Evolutionary conservation across 2,113 vertebrate species (phyloP), one percentile per base, ranked within the genome.

Genomic region (Pontoporia blainvillei): DNA sequence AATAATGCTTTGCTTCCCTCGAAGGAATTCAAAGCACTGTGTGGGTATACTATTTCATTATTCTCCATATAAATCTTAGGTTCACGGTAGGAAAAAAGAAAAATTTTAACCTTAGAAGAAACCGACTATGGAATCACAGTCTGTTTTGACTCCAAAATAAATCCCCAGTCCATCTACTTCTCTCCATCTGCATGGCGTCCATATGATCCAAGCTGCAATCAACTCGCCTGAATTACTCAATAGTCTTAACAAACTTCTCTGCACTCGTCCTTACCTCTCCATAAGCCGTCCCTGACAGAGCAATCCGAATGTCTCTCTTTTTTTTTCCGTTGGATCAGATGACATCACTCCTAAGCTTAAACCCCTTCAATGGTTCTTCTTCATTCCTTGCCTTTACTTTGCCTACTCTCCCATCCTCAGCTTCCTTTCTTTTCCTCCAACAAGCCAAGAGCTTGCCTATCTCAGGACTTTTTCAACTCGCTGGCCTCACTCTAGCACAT

Each of bases 1-100:
- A 97, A 95, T 95, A 96, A 98, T 93, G 78, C 79, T 87, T 96
- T 87, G 64, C 88, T 97, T 97, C 92, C 54, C 96, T 96, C 93
- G 73, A 89, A 95, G 90, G 95, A 98, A 97, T 96, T 92, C 84
- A 95, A 95, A 97, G 90, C 67, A 61, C 90, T 61, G 15, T 95
- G 84, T 87, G 64, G 94, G 59, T 90, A 97, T 90, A 97, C 95
- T 54, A 59, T 97, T 97, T 96, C 83, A 97, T 93, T 97, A 91
- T 96, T 97, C 87, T 94, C 69, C 41, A 52, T 88, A 92, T 96
- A 97, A 96, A 96, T 96, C 90, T 92, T 95, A 82, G 75, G 54
- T 88, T 20, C 34, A 14, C 90, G 64, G 90, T 85, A 66, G 84
- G 78, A 94, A 66, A 86, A 73, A 72, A 82, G 62, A n/a, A 5